Percentiles rank a stretch among this genome's conserved stretches.
Evolutionary conservation across 2,888 invertebrate species (phyloP).

Genomic region (Scaptomyza cyrtandrae): DNA sequence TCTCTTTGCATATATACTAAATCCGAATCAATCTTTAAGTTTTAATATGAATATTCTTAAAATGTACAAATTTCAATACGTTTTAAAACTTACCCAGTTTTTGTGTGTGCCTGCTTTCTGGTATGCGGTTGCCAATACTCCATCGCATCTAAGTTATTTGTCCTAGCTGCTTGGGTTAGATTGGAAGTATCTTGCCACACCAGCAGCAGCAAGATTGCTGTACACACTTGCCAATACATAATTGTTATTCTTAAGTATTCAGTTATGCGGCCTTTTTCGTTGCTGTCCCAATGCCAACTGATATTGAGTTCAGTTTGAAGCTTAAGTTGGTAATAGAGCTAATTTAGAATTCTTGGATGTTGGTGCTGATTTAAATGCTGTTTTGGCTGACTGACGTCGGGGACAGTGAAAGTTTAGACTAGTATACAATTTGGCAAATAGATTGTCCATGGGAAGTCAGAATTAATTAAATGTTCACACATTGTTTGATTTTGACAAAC

Average conservation of each 20-base stretch:
- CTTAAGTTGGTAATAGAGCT: slow-evolving; percentile 43
- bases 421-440: slow-evolving; percentile 35
- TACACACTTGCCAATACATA: slow-evolving; percentile 47
- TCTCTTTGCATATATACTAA: too few relatives aligned
- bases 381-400: slow-evolving; percentile 27
- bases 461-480: slow-evolving; percentile 19
- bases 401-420: slow-evolving; percentile 46
- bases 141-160: slow-evolving; percentile 21
- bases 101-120: slow-evolving; percentile 1
- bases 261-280: slow-evolving; percentile 23
- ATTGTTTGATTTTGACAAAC: slow-evolving; percentile 16
- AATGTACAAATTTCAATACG: neutral
- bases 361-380: slow-evolving; percentile 51
- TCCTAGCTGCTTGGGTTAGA: slow-evolving; percentile 31
- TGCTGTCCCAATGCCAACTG: slow-evolving; percentile 41
- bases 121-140: slow-evolving; percentile 31
- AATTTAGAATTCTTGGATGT: slow-evolving; percentile 15
- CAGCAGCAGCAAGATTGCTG: slow-evolving; percentile 49
- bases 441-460: slow-evolving; percentile 10
- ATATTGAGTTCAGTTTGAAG: slow-evolving; percentile 16
- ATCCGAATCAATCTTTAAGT: too few relatives aligned
- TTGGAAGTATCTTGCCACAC: slow-evolving; percentile 25
- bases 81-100: slow-evolving; percentile 30
- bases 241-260: neutral
- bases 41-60: too few relatives aligned